Conservation (phyloP, 2,797 vertebrate species). For the Lophius americanus region DNA sequence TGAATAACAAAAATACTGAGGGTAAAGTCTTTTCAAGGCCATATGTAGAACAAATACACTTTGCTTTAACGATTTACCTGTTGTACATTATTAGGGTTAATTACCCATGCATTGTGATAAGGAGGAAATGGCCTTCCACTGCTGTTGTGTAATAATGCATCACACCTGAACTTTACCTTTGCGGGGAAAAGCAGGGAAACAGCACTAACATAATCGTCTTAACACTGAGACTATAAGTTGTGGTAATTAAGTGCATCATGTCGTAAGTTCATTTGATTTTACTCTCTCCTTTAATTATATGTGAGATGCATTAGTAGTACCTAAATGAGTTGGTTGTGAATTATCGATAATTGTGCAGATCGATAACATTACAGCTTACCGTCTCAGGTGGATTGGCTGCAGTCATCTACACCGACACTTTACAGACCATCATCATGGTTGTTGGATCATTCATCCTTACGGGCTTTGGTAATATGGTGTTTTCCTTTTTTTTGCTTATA, state of each 20-base stretch:
- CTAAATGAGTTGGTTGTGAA: not conserved
- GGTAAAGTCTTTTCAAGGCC: slow-evolving; percentile 65
- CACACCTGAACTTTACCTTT: slow-evolving; percentile 27
- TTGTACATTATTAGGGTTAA: slow-evolving; percentile 57
- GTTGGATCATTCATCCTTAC: slow-evolving; percentile 92
- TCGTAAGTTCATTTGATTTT: not conserved
- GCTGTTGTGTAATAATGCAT: slow-evolving; percentile 31
- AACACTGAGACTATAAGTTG: not conserved
- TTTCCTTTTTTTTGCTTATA: not conserved
- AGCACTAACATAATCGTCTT: slow-evolving; percentile 7
- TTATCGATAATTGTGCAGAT: not conserved
- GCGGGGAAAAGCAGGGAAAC: slow-evolving; percentile 5
- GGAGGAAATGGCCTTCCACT: slow-evolving; percentile 45
- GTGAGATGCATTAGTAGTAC: not conserved
- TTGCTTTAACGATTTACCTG: slow-evolving; percentile 39
- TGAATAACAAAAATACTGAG: slow-evolving; percentile 8
- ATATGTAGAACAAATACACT: slow-evolving; percentile 9
- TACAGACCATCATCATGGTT: slow-evolving; percentile 95
- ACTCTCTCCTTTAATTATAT: not conserved
- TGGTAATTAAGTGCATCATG: not conserved
- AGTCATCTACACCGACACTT: slow-evolving; percentile 96
- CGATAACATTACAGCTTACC: slow-evolving; percentile 7
- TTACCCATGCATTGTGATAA: slow-evolving; percentile 65
- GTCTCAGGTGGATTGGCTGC: slow-evolving; percentile 91
- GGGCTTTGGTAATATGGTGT: slow-evolving; percentile 86